Base-by-base conservation (phyloP, 37 sponge, comb jelly and placozoan genomes). In the Geodia barretti region DNA sequence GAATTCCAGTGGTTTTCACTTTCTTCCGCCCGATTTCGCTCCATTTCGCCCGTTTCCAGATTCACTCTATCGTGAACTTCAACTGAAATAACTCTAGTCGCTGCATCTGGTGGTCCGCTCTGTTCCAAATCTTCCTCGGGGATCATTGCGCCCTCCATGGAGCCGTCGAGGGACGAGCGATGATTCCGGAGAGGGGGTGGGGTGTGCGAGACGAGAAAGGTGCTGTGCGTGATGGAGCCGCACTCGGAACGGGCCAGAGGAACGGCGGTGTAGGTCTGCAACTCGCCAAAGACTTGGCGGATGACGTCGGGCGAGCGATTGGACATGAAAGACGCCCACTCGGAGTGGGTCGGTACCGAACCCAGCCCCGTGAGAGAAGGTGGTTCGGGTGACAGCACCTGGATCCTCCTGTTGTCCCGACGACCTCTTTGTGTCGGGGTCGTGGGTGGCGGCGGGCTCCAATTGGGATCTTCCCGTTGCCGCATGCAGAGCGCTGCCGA, bases 301-400 rank as follows among this genome's bases (percentile, higher is more conserved):
- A 92, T 33, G 8, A 88, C 47, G 26, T 92, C 89, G 23, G 24
- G 54, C 3, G 89, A 88, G 30, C 62, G 68, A 5, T 65, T 62
- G 63, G 89, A 80, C 89, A 92, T 81, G 65, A 67, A 92, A 1
- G 24, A 0, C 0, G 93, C 89, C 93, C 89, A 92, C 38, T 85
- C 78, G 26, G 41, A 66, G 38, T 17, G n/a, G 1, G 47, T n/a
- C 32, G 36, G 62, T 33, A 1, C 35, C n/a, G 28, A 20, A 21
- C n/a, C 8, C 4, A 8, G 8, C 3, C 4, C 35, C n/a, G 28
- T 14, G 0, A 4, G 21, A n/a, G n/a, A n/a, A n/a, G n/a, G n/a
- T n/a, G n/a, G n/a, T 33, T 61, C 42, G 41, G 64, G 14, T 24
- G 72, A 28, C 1, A 41, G 29, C 76, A 75, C 61, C 62, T 26